These are phyloP conservation scores for Empis stercorea DNA, from an alignment of 2,888 invertebrate species.

Conservation along the genomic window DNA sequence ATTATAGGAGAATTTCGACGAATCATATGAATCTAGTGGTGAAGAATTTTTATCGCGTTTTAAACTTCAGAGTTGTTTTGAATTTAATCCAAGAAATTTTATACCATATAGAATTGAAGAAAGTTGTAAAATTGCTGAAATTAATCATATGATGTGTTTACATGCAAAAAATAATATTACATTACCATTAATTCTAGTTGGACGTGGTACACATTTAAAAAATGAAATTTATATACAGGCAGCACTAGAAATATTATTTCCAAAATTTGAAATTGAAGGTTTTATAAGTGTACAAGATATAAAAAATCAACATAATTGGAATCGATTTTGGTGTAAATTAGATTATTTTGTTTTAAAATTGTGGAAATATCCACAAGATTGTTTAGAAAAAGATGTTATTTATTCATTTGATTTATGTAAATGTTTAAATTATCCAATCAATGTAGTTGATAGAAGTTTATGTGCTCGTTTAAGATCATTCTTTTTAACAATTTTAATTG, in stretches of 20 bases:
- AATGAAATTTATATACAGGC: slow-evolving; percentile 18
- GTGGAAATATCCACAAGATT: slow-evolving; percentile 41
- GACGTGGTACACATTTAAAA: slow-evolving; percentile 24
- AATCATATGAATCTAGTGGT: not conserved
- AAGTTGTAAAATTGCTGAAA: not conserved
- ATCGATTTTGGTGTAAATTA: slow-evolving; percentile 42
- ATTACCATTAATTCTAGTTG: slow-evolving; percentile 17
- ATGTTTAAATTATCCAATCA: slow-evolving; percentile 25
- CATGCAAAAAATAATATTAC: slow-evolving; percentile 20
- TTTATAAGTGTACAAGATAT: slow-evolving; percentile 40
- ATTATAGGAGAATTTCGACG: not conserved
- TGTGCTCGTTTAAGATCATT: slow-evolving; percentile 40
- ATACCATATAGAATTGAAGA: slow-evolving; percentile 21
- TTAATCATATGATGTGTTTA: slow-evolving; percentile 20
- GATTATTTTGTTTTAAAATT: slow-evolving; percentile 34
- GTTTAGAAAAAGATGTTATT: slow-evolving; percentile 27
- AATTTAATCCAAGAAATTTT: slow-evolving; percentile 20
- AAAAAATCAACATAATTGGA: slow-evolving; percentile 38
- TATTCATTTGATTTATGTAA: slow-evolving; percentile 33
- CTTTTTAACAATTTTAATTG: slow-evolving; percentile 24
- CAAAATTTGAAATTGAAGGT: slow-evolving; percentile 28
- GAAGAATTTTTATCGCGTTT: slow-evolving; percentile 29
- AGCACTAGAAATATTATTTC: too few species aligned
- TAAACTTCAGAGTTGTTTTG: slow-evolving; percentile 28
- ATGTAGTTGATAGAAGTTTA: slow-evolving; percentile 31